Conservation (phyloP, 2,113 vertebrate genomes). For the Gadus chalcogrammus region DNA sequence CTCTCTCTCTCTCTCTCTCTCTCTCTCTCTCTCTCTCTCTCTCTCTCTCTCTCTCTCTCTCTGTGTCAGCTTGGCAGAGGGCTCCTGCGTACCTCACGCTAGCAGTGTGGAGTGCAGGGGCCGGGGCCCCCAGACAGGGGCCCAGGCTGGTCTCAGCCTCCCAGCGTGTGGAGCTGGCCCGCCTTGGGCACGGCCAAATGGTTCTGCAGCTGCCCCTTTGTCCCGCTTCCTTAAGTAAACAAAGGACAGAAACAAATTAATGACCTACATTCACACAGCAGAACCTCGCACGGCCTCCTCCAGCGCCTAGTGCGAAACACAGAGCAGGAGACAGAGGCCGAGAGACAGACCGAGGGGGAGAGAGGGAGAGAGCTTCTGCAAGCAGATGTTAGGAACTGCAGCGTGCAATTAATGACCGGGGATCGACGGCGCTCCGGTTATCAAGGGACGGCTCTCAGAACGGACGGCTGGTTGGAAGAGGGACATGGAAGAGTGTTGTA, state of each 20-base stretch:
- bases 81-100: conserved; percentile 60
- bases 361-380: conserved; percentile 77
- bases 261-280: conserved; percentile 98
- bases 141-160: conserved; percentile 88
- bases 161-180: conserved; percentile 87
- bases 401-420: conserved; percentile 62
- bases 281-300: conserved; percentile 72
- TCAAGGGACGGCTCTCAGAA: conserved; percentile 4
- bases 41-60: conserved; percentile 10
- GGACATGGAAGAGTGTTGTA: too few relatives aligned
- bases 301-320: background rate
- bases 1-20: too few relatives aligned
- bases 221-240: conserved; percentile 98
- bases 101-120: conserved; percentile 78
- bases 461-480: conserved; percentile 11
- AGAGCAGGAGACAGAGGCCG: conserved; percentile 19
- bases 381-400: conserved; percentile 82
- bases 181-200: conserved; percentile 99
- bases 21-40: too few relatives aligned
- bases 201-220: conserved; percentile 99
- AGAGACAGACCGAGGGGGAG: conserved; percentile 29
- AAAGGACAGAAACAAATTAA: conserved; percentile 99
- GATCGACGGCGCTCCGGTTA: conserved; percentile 31
- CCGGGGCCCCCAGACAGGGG: conserved; percentile 84
- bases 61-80: conserved; percentile 79